Conservation (phyloP, 1,140 invertebrate species). For the Drosophila suzukii region DNA sequence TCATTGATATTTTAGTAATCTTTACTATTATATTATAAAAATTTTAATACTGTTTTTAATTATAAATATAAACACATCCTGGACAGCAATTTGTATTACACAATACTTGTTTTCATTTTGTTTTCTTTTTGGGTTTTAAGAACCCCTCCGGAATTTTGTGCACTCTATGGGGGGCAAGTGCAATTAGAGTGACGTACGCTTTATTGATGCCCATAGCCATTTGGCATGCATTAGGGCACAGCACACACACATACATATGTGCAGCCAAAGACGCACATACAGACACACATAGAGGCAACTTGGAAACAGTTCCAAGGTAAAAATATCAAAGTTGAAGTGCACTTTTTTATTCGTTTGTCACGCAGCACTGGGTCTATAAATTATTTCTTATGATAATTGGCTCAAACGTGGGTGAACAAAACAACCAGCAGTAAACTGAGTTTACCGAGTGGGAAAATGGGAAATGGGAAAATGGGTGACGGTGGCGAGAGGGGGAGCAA, state of each 20-base stretch:
- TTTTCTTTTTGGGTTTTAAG: not conserved
- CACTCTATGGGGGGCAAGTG: constrained; percentile 37
- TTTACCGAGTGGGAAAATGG: not conserved
- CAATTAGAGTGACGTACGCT: constrained; percentile 80
- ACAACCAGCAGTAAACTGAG: constrained; percentile 35
- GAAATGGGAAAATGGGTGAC: not conserved
- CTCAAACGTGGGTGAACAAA: constrained; percentile 57
- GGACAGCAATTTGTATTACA: too few species aligned
- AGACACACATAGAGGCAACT: constrained; percentile 2
- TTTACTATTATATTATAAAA: too few species aligned
- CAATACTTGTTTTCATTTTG: not conserved
- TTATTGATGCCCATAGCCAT: constrained; percentile 78
- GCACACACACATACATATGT: constrained; percentile 32
- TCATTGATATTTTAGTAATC: too few species aligned
- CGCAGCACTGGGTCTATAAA: constrained; percentile 64
- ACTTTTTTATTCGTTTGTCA: constrained; percentile 62
- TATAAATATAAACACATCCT: too few species aligned
- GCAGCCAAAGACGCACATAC: constrained; percentile 1
- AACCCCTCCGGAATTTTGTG: not conserved
- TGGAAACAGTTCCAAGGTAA: constrained; percentile 65
- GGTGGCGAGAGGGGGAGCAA: constrained; percentile 11
- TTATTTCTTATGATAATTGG: constrained; percentile 80
- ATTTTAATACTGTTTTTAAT: too few species aligned
- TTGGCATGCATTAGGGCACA: constrained; percentile 74
- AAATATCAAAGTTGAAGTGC: constrained; percentile 80